Evolutionary conservation across 2,797 vertebrate species (phyloP), one percentile per base, ranked within the genome.

Genomic region (Rhinichthys osculus): DNA sequence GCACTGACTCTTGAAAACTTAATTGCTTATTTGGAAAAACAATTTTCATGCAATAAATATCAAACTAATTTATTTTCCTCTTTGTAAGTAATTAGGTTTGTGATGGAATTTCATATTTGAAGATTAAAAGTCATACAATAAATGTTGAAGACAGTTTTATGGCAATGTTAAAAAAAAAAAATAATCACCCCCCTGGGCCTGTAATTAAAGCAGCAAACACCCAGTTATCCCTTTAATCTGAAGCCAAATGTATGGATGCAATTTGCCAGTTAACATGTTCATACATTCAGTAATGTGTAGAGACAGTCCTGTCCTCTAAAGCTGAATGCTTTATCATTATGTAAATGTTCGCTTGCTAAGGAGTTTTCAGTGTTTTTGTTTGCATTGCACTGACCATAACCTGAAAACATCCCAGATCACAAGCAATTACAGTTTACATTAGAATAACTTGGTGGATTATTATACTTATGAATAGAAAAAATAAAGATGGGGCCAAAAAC

Each of bases 271-370:
- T 3, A 52, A 69, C 64, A 0, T 81, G 78, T 52, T 78, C 33
- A 40, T 54, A n/a, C 74, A n/a, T 78, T n/a, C 7, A 59, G 52
- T n/a, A 7, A 57, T 77, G 21, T 77, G 74, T n/a, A 57, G 50
- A 77, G 54, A 42, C 73, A 35, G 10, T 21, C 19, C n/a, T 35
- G 19, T 52, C 62, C 44, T 67, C n/a, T 79, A 16, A 21, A 33
- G 64, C 47, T 8, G 19, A 57, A 38, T 9, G 52, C 4, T 70
- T 59, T 23, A 40, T 19, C 69, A 62, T 14, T 42, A 27, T 82
- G 14, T 2, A 81, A 50, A 19, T 57, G 50, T 59, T 35, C 8
- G 21, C 21, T 42, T 10, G 67, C 27, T 14, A 35, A 35, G 66
- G 33, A 69, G 17, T 38, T 69, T 6, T 69, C 9, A 5, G 11